phyloP scores from a whole-genome alignment of 1,140 invertebrate genomes.

The Brachionus koreanus region DNA sequence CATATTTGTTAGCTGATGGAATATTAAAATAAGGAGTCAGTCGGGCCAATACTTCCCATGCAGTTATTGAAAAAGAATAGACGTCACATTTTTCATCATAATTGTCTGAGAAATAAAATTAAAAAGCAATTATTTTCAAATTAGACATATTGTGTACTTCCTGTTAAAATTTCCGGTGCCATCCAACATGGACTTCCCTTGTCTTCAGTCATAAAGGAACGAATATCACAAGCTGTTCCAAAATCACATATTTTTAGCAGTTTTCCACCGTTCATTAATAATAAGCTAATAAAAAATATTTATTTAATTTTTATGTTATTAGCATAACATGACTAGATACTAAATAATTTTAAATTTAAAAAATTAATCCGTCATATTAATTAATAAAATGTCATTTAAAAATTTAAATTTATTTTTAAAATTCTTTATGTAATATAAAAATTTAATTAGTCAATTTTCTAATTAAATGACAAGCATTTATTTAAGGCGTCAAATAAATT shows the following conservation, averaged over 20 bases:
- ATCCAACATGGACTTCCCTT: constrained; percentile 92
- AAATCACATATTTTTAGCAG: constrained; percentile 96
- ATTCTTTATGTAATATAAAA: too few relatives aligned
- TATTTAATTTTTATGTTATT: too few relatives aligned
- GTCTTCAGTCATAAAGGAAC: constrained; percentile 95
- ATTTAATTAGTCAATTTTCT: too few relatives aligned
- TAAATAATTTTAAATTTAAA: too few relatives aligned
- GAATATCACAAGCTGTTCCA: constrained; percentile 75
- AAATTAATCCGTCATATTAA: too few relatives aligned
- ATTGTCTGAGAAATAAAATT: constrained; percentile 46
- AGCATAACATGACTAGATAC: too few relatives aligned
- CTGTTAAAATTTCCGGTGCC: constrained; percentile 85
- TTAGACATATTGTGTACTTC: constrained; percentile 51
- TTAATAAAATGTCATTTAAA: too few relatives aligned
- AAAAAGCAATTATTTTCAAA: neutral
- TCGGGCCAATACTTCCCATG: constrained; percentile 91
- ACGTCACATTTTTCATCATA: constrained; percentile 99
- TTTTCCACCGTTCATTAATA: constrained; percentile 79
- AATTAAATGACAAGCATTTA: too few relatives aligned
- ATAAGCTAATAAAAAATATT: constrained; percentile 61
- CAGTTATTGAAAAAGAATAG: constrained; percentile 93
- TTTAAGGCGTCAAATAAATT: too few relatives aligned
- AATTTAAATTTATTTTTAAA: too few relatives aligned
- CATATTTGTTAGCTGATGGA: neutral
- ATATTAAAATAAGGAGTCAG: constrained; percentile 47